Evolutionary conservation across 2,888 invertebrate genomes (phyloP).

Genomic region (Lepidochitona cinerea): DNA sequence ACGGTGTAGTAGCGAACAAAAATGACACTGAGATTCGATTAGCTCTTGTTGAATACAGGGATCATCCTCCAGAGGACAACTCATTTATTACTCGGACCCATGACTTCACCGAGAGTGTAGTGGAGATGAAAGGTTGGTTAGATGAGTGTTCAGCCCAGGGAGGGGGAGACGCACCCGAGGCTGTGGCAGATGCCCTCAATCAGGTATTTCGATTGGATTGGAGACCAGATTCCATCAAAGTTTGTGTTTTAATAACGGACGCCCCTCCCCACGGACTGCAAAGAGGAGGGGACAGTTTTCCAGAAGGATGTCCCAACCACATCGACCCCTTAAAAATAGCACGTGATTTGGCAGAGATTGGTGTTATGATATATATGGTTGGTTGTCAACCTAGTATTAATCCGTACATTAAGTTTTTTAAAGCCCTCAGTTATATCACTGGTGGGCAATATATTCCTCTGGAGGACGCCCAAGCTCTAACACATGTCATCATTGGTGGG

Average conservation of each 20-base stretch:
- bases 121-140: slow-evolving; percentile 58
- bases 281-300: slow-evolving; percentile 45
- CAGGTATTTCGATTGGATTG: slow-evolving; percentile 39
- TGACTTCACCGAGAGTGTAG: slow-evolving; percentile 58
- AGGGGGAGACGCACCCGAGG: slow-evolving; percentile 63
- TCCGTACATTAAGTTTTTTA: slow-evolving; percentile 60
- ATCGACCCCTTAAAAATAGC: slow-evolving; percentile 59
- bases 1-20: slow-evolving; percentile 59
- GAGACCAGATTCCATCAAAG: slow-evolving; percentile 59
- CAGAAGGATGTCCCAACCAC: slow-evolving; percentile 60
- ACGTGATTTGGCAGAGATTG: slow-evolving; percentile 55
- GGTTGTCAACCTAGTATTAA: slow-evolving; percentile 60
- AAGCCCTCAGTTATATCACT: slow-evolving; percentile 56
- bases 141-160: slow-evolving; percentile 51
- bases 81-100: slow-evolving; percentile 58
- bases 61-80: slow-evolving; percentile 62
- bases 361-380: slow-evolving; percentile 58
- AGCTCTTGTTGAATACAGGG: slow-evolving; percentile 64
- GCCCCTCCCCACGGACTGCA: slow-evolving; percentile 64
- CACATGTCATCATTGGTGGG: slow-evolving; percentile 60
- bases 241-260: slow-evolving; percentile 61
- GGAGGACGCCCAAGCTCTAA: slow-evolving; percentile 47
- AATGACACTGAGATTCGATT: slow-evolving; percentile 57
- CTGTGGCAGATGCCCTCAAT: slow-evolving; percentile 63
- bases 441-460: slow-evolving; percentile 66